phyloP scores from a whole-genome alignment of 2,888 invertebrate species.

The Drosophila fungiperda region DNA sequence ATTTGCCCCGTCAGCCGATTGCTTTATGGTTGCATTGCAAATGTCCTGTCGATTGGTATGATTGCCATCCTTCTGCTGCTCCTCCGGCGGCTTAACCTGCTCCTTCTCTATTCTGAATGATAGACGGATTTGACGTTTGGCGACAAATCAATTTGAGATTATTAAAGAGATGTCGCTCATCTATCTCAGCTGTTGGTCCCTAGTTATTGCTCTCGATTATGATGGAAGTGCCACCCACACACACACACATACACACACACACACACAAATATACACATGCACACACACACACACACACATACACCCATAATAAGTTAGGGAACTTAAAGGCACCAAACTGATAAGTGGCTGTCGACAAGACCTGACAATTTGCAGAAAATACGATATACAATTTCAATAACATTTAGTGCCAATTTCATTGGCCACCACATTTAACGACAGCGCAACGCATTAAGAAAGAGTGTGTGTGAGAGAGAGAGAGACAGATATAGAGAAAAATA shows the following conservation, averaged over 20 bases:
- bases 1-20: conserved; percentile 29
- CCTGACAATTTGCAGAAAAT: neutral
- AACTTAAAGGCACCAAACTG: conserved; percentile 49
- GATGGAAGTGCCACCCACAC: conserved; percentile 8
- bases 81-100: neutral
- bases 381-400: conserved; percentile 73
- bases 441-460: conserved; percentile 36
- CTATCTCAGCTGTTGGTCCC: conserved; percentile 15
- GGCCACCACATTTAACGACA: conserved; percentile 66
- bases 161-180: conserved; percentile 38
- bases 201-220: conserved; percentile 10
- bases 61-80: neutral
- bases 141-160: conserved; percentile 65
- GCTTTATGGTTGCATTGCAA: conserved; percentile 35
- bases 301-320: conserved; percentile 15
- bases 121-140: conserved; percentile 13
- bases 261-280: conserved; percentile 10
- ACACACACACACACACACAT: neutral
- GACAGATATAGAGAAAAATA: neutral
- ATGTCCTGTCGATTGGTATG: conserved; percentile 29
- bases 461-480: neutral
- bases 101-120: neutral
- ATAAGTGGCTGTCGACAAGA: conserved; percentile 27
- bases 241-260: conserved; percentile 24
- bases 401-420: conserved; percentile 75